These are phyloP conservation scores for Panzeria rudis DNA, from an alignment of 2,888 invertebrate species.

Conservation along the genomic window DNA sequence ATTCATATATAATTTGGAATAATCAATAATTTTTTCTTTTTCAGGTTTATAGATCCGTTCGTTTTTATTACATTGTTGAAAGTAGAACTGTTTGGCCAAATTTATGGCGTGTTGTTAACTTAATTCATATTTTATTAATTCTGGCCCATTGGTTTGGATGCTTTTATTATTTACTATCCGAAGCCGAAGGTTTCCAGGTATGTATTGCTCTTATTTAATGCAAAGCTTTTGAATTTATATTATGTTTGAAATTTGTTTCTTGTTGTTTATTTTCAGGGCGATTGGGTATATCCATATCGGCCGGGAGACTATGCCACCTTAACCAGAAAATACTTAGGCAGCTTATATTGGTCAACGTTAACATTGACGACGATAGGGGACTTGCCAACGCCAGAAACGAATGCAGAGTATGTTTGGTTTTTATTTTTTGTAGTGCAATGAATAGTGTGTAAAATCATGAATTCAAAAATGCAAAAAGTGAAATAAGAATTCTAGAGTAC, in stretches of 20 bases:
- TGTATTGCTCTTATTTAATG: constrained; percentile 71
- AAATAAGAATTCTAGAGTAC: too few species aligned
- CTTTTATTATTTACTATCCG: constrained; percentile 97
- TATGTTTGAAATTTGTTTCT: neutral
- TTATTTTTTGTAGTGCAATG: neutral
- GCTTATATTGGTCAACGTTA: constrained; percentile 97
- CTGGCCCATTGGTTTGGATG: constrained; percentile 99
- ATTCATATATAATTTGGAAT: too few species aligned
- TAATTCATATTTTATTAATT: constrained; percentile 96
- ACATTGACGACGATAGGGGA: constrained; percentile 98
- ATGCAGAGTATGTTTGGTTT: constrained; percentile 93
- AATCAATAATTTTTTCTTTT: constrained; percentile 35
- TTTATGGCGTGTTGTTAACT: constrained; percentile 96
- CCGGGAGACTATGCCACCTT: constrained; percentile 95
- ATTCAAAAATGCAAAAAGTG: too few species aligned
- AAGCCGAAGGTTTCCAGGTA: constrained; percentile 93
- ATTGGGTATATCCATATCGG: constrained; percentile 95
- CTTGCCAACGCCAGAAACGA: constrained; percentile 97
- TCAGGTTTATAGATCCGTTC: constrained; percentile 94
- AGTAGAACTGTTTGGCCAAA: constrained; percentile 98
- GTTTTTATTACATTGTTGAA: constrained; percentile 98
- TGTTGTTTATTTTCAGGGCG: constrained; percentile 85
- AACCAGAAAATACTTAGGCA: constrained; percentile 96
- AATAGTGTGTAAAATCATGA: too few species aligned
- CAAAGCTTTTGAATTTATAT: neutral